A percentile compares a stretch with the other conserved stretches of the same genome.
These are phyloP conservation scores for Hypercompe scribonia DNA, from an alignment of 2,888 invertebrate genomes.

Conservation along the genomic window DNA sequence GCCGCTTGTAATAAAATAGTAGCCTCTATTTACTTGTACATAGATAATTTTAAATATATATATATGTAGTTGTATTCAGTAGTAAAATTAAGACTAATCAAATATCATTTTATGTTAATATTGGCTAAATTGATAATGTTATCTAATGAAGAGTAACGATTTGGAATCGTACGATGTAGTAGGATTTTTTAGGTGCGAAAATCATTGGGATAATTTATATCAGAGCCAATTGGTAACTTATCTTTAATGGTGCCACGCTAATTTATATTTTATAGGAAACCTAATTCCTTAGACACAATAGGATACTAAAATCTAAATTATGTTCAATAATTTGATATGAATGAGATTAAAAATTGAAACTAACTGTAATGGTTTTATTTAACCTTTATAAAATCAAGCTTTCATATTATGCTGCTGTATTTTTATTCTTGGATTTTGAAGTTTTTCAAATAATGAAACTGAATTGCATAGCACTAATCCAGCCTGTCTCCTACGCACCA, in stretches of 20 bases:
- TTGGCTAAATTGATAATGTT: conserved; percentile 63
- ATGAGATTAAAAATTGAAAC: conserved; percentile 81
- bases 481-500: no score
- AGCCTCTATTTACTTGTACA: conserved; percentile 76
- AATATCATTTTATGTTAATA: conserved; percentile 73
- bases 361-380: conserved; percentile 52
- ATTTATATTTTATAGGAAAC: conserved; percentile 79
- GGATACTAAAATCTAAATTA: conserved; percentile 78
- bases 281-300: conserved; percentile 75
- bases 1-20: conserved; percentile 67
- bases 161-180: conserved; percentile 75
- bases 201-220: conserved; percentile 71
- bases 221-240: conserved; percentile 66
- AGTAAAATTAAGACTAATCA: conserved; percentile 67
- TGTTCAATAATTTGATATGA: conserved; percentile 85
- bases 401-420: no score
- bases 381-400: no score
- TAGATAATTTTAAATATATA: conserved; percentile 57
- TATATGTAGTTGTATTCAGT: conserved; percentile 60
- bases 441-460: no score
- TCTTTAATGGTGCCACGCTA: conserved; percentile 77
- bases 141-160: conserved; percentile 67
- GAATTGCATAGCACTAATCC: no score
- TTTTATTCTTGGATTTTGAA: no score
- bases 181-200: conserved; percentile 64